Conservation (phyloP, 2,113 vertebrate species). For the Caranx melampygus region DNA sequence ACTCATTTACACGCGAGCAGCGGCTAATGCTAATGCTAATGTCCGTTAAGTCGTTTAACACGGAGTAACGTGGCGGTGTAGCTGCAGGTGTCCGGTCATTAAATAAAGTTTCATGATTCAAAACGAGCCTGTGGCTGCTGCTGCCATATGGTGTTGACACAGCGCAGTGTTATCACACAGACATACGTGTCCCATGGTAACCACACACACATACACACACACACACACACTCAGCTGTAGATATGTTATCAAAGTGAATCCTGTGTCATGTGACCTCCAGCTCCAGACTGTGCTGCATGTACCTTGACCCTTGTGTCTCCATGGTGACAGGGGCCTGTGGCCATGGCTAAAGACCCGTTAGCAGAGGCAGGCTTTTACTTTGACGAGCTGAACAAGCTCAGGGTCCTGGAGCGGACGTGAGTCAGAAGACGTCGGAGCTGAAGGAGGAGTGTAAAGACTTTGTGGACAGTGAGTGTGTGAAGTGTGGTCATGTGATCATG, state of each 20-base stretch:
- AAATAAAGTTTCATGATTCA: background rate
- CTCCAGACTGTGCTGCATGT: too few relatives aligned
- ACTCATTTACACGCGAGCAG: background rate
- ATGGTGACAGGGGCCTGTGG: conserved; percentile 55
- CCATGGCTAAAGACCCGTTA: conserved; percentile 91
- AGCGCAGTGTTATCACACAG: conserved; percentile 10
- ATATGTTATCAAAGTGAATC: background rate
- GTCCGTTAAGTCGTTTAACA: accelerated
- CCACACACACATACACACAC: too few relatives aligned
- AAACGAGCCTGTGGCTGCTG: background rate
- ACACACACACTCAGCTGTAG: conserved; percentile 1
- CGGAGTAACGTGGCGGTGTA: accelerated
- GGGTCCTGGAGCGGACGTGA: conserved; percentile 90
- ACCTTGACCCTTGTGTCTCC: background rate
- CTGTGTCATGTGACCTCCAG: background rate
- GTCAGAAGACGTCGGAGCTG: conserved; percentile 91
- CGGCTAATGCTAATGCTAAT: background rate
- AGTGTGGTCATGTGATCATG: background rate
- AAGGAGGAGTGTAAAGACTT: conserved; percentile 95
- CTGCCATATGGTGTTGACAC: background rate
- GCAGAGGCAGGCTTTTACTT: conserved; percentile 91
- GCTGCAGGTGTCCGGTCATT: background rate
- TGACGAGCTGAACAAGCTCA: conserved; percentile 93
- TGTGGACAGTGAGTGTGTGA: conserved; percentile 89
- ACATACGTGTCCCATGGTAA: background rate